Percentiles rank a stretch among this genome's conserved stretches.
phyloP scores from a whole-genome alignment of 2,113 vertebrate genomes.

The Centropus bengalensis region DNA sequence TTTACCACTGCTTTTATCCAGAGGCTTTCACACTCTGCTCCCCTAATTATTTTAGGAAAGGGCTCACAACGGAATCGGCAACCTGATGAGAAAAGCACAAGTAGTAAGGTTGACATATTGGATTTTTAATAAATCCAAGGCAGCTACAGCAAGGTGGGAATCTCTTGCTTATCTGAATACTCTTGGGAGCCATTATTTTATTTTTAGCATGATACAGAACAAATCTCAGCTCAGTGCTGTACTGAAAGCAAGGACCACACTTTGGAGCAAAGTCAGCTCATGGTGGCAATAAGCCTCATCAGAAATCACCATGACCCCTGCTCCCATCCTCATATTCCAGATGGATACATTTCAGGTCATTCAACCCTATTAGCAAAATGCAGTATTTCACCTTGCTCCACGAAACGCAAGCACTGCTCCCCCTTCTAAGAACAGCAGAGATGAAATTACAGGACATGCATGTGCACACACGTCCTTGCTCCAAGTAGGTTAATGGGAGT shows the following conservation, averaged over 20 bases:
- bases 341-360: not conserved
- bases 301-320: not conserved
- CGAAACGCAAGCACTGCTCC: not conserved
- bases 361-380: not conserved
- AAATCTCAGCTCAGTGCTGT: not conserved
- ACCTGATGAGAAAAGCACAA: not conserved
- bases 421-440: not conserved
- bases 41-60: not conserved
- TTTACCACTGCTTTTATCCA: not conserved
- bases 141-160: not conserved
- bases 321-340: not conserved
- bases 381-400: not conserved
- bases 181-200: not conserved
- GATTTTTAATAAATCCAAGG: not conserved
- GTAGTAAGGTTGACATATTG: not conserved
- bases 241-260: not conserved
- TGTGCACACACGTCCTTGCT: not conserved
- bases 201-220: not conserved
- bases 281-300: fast-evolving
- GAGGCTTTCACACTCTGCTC: not conserved
- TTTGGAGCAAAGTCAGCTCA: not conserved
- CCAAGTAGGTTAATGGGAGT: conserved; percentile 24
- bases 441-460: not conserved
- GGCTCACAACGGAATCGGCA: fast-evolving
- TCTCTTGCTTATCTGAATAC: not conserved